These are phyloP conservation scores for Azemiops feae DNA, from an alignment of 2,113 vertebrate species.

Conservation along the genomic window DNA sequence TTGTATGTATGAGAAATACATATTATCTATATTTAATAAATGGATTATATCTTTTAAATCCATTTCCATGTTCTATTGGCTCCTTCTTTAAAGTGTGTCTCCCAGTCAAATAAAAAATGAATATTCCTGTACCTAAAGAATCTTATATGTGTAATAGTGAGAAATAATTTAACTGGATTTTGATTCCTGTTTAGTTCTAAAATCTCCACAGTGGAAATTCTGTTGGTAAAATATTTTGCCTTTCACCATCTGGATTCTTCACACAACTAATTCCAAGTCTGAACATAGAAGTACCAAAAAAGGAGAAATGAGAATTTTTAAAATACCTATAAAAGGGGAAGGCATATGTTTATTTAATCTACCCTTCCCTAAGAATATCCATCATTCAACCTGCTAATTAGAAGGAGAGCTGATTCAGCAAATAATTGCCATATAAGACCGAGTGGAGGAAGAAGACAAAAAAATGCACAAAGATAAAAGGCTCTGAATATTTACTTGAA, in stretches of 20 bases:
- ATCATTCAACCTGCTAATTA: conserved; percentile 67
- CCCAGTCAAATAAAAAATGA: background rate
- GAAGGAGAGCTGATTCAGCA: conserved; percentile 55
- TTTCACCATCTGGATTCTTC: conserved; percentile 63
- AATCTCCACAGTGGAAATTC: background rate
- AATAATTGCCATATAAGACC: conserved; percentile 53
- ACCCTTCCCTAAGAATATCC: conserved; percentile 62
- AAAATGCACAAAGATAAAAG: conserved; percentile 45
- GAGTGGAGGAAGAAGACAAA: background rate
- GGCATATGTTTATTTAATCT: conserved; percentile 65
- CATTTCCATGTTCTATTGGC: background rate
- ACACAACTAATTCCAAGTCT: conserved; percentile 67
- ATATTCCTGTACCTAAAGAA: background rate
- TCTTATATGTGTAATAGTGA: background rate
- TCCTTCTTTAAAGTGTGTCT: background rate
- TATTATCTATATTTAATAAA: background rate
- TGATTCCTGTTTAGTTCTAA: background rate
- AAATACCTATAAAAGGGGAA: conserved; percentile 34
- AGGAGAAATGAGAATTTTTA: conserved; percentile 27
- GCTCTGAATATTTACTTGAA: conserved; percentile 61
- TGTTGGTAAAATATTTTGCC: conserved; percentile 44
- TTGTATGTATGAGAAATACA: background rate
- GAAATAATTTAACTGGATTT: background rate
- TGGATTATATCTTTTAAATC: background rate
- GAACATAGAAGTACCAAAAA: conserved; percentile 64